Conservation (phyloP, 2,113 vertebrate genomes). For the Haplotaxodon microlepis region DNA sequence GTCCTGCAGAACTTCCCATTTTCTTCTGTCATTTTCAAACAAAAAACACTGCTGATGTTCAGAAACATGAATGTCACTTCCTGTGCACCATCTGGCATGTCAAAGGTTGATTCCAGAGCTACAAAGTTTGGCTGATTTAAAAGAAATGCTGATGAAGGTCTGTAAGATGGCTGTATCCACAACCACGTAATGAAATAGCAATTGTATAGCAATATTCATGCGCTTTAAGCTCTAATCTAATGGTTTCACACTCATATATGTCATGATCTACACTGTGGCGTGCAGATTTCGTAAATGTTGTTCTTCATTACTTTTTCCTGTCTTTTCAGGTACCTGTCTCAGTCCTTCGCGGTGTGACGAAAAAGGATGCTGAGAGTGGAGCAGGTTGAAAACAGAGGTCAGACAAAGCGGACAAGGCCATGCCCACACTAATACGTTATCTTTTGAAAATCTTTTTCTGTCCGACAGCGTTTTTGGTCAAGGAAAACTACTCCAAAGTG, state of each 20-base stretch:
- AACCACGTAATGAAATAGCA: background rate
- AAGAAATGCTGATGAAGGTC: background rate
- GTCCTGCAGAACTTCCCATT: background rate
- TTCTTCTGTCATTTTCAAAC: background rate
- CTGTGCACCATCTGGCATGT: background rate
- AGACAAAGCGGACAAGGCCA: background rate
- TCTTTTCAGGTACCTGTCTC: background rate
- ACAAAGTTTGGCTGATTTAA: background rate
- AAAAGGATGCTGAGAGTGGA: background rate
- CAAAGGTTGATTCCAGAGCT: background rate
- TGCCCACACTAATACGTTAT: background rate
- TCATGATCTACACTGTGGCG: background rate
- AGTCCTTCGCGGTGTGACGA: background rate
- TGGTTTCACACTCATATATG: background rate
- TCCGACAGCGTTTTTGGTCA: background rate
- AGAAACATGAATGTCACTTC: background rate
- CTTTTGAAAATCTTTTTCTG: background rate
- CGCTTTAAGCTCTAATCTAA: background rate
- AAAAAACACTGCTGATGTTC: background rate
- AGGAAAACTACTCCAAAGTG: accelerated
- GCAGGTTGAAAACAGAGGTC: background rate
- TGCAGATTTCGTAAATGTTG: background rate
- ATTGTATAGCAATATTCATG: background rate
- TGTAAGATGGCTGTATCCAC: background rate
- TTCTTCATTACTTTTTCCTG: background rate